Evolutionary conservation across 2,113 vertebrate genomes (phyloP).

Genomic region (Rhinogobius similis): DNA sequence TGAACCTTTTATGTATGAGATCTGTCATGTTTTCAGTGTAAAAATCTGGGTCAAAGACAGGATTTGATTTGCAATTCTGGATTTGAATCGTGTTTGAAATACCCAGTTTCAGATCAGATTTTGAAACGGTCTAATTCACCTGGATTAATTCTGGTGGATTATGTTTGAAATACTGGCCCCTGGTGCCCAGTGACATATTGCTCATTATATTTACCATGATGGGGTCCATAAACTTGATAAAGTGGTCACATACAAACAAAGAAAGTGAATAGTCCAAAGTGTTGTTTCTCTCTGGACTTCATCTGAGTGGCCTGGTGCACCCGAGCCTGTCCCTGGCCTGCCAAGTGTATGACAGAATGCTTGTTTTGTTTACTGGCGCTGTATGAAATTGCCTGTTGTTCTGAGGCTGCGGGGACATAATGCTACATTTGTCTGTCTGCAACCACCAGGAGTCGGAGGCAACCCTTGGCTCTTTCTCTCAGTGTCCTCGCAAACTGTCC

Average conservation of each 20-base stretch:
- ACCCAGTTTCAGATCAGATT: too few species aligned
- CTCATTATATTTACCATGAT: neutral
- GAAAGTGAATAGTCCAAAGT: constrained; percentile 9
- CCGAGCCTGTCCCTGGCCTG: constrained; percentile 13
- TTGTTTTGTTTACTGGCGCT: constrained; percentile 58
- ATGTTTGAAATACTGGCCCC: too few species aligned
- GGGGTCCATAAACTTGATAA: neutral
- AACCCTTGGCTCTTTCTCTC: constrained; percentile 34
- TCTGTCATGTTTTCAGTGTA: too few species aligned
- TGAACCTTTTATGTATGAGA: too few species aligned
- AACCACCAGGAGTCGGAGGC: constrained; percentile 36
- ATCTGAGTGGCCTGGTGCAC: constrained; percentile 13
- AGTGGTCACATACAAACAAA: neutral
- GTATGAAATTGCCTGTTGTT: constrained; percentile 55
- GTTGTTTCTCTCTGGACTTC: constrained; percentile 4
- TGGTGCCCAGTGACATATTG: neutral
- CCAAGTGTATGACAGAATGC: constrained; percentile 46
- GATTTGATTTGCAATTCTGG: too few species aligned
- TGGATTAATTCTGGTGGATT: too few species aligned
- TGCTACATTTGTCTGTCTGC: constrained; percentile 45
- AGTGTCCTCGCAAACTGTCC: constrained; percentile 41
- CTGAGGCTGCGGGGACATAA: constrained; percentile 34
- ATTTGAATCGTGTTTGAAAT: too few species aligned
- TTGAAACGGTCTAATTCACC: too few species aligned
- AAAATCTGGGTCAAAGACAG: too few species aligned